Conservation (phyloP, 2,113 vertebrate species). For the Tragelaphus buxtoni region DNA sequence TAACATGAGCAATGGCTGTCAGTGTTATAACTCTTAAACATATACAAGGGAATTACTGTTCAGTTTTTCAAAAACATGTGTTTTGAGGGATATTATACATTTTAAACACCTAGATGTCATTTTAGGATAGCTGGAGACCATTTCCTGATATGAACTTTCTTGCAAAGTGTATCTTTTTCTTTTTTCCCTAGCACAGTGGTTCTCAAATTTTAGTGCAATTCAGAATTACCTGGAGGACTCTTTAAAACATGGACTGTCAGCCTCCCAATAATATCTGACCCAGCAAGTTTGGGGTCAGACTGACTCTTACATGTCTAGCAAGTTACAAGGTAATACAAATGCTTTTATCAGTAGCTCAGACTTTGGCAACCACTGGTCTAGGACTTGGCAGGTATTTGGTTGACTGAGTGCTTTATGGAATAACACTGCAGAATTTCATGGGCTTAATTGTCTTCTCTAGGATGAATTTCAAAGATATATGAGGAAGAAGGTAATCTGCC, state of each 20-base stretch:
- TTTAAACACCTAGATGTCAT: background rate
- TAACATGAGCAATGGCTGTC: background rate
- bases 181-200: background rate
- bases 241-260: background rate
- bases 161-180: background rate
- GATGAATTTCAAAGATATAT: slow-evolving; percentile 78
- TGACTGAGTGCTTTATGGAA: background rate
- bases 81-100: background rate
- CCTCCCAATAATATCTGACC: background rate
- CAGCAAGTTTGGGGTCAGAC: background rate
- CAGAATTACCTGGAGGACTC: background rate
- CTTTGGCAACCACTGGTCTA: background rate
- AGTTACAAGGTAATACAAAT: background rate
- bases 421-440: background rate
- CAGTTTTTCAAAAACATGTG: background rate
- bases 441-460: slow-evolving; percentile 45
- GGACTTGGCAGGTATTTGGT: background rate
- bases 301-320: background rate
- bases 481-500: slow-evolving; percentile 71
- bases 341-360: background rate
- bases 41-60: background rate
- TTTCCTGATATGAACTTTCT: background rate
- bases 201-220: background rate
- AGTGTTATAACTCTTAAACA: background rate
- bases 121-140: background rate